Evolutionary conservation across 2,113 vertebrate species (phyloP), one percentile per base, ranked within the genome.

Genomic region (Aramus guarauna): DNA sequence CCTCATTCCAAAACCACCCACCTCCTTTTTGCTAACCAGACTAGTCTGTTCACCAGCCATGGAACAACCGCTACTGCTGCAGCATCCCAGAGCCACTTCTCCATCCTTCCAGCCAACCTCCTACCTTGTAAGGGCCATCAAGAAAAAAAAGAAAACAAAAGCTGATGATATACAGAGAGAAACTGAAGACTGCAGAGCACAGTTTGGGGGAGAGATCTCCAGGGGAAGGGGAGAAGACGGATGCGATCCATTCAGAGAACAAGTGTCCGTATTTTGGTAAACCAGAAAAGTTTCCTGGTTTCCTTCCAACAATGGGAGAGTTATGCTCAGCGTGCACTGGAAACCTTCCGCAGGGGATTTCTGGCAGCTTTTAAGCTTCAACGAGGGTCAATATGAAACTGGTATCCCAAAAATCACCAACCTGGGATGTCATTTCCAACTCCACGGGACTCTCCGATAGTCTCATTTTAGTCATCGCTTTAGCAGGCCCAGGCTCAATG

Each of bases 211-310:
- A 4, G 47, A 52, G 37, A 22, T 36, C 2, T 36, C 2, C 24
- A 58, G 29, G 12, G 41, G 27, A 48, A 55, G 6, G 9, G 27
- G 50, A 60, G 39, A 18, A 58, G n/a, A 58, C 7, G 27, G 48
- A 32, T 5, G 10, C 3, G 4, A 52, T 24, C 23, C 5, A 3
- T 14, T n/a, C 39, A 5, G 14, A 26, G 19, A 24, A 32, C 7
- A 36, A 60, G 8, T 0, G 4, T 9, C 30, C 5, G 0, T 29
- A 4, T 29, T 74, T 37, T 34, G 19, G 22, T 12, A 53, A 39
- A 41, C 0, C 0, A 4, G 30, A 21, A 12, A 26, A n/a, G 11
- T 5, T 73, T 24, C 30, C 30, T 15, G 11, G 15, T 84, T 85
- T 27, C 15, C 9, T 37, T 36, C 23, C 1, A 3, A 14, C 6